phyloP scores from a whole-genome alignment of 2,113 vertebrate genomes.

The Eurypyga helias region DNA sequence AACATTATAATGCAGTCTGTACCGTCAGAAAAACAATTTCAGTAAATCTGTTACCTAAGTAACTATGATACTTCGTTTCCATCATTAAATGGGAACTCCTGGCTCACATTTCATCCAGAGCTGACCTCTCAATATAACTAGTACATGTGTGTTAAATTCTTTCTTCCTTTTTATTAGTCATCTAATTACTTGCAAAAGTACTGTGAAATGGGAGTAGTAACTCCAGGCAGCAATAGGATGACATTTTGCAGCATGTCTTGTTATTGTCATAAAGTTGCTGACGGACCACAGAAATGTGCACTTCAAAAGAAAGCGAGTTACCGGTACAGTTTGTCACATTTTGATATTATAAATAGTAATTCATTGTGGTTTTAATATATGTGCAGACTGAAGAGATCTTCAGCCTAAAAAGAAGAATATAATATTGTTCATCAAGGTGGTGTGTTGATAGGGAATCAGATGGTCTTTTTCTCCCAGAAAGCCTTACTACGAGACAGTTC shows the following conservation, averaged over 20 bases:
- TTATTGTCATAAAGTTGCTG: background rate
- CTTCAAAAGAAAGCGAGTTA: background rate
- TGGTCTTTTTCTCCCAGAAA: background rate
- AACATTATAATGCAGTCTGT: background rate
- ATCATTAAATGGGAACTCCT: background rate
- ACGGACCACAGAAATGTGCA: background rate
- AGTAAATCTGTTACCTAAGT: background rate
- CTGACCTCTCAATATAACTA: background rate
- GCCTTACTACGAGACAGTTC: background rate
- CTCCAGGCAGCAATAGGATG: background rate
- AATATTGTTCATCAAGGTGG: background rate
- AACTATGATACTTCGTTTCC: background rate
- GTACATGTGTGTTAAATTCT: background rate
- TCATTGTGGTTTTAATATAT: background rate
- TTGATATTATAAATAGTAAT: background rate
- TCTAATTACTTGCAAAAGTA: background rate
- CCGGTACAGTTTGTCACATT: background rate
- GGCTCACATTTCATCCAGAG: background rate
- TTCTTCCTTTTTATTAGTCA: background rate
- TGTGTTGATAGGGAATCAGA: background rate
- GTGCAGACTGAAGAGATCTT: background rate
- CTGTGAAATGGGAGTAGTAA: background rate
- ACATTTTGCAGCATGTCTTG: background rate
- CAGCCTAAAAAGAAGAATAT: background rate
- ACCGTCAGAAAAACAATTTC: background rate